phyloP scores from a whole-genome alignment of 2,888 invertebrate species.

The Amphipyra berbera region DNA sequence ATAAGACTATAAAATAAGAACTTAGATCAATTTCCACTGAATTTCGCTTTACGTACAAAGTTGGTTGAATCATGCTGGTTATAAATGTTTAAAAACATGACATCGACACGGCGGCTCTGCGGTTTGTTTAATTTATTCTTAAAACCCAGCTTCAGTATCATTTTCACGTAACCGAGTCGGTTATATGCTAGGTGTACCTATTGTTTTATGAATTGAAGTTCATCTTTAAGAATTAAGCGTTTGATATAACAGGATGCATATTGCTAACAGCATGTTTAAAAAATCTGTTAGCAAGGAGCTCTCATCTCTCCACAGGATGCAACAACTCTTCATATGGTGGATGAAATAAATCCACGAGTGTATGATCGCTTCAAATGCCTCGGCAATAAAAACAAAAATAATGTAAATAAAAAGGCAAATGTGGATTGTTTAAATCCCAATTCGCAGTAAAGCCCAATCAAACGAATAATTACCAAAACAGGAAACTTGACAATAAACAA shows the following conservation, averaged over 20 bases:
- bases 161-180: slow-evolving; percentile 15
- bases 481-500: slow-evolving; percentile 13
- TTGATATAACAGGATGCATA: neutral
- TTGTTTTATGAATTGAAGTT: slow-evolving; percentile 20
- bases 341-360: too few species aligned
- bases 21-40: slow-evolving; percentile 1
- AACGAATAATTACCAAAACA: neutral
- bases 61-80: slow-evolving; percentile 16
- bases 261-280: too few species aligned
- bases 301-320: too few species aligned
- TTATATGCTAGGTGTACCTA: neutral
- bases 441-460: neutral
- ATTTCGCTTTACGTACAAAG: slow-evolving; percentile 12
- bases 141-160: slow-evolving; percentile 6
- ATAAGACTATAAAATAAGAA: slow-evolving; percentile 6
- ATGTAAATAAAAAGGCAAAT: neutral
- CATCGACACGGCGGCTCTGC: slow-evolving; percentile 5
- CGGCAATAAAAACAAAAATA: neutral
- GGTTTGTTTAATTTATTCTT: slow-evolving; percentile 33
- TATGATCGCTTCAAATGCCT: neutral
- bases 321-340: too few species aligned
- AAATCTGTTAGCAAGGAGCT: too few species aligned
- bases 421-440: neutral
- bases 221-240: neutral
- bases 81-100: slow-evolving; percentile 27